Evolutionary conservation across 1,140 invertebrate species (phyloP), one percentile per base, ranked within the genome.

Genomic region (Drosophila sp.): DNA sequence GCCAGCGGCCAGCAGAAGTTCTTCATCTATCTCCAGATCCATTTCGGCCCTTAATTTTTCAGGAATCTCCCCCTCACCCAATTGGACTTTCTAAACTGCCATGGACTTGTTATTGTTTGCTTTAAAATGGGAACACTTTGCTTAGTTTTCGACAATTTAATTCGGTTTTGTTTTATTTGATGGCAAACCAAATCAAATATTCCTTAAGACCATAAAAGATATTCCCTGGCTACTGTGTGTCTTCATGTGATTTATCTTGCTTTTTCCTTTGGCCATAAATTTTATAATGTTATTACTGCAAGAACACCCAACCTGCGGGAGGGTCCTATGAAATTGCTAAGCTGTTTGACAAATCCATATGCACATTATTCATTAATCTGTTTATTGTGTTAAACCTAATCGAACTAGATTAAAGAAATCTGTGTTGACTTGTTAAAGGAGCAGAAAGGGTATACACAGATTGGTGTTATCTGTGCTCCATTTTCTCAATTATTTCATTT

Each of bases 1-100:
- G 76, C 83, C 83, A 62, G 40, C 66, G 35, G 64, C 57, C 71
- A 38, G 27, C 47, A 41, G 38, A 23, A 58, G 5, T 29, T 2
- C 35, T 33, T 27, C 30, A 23, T 29, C 58, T 56, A 7, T 8
- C 35, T 50, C n/a, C 66, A 62, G n/a, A 35, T 35, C 50, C 25
- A 23, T 57, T 35, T 38, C 35, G 11, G 7, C 47, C 5, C 40
- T 58, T 40, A 40, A 40, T 30, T 47, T 47, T 38, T 55, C 27
- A 30, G 41, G 41, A 40, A 10, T 58, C 54, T 44, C 27, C 70
- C 68, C 75, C 6, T 23, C 7, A 47, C 23, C 23, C 23, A 47
- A 47, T 47, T 17, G 17, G 17, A 17, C 17, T 47, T 27, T 10
- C 10, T 10, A 11, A 50, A 27, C 10, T 50, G 23, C 4, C 44